These are phyloP conservation scores for Chrysogorgia sp. DNA, from an alignment of 92 coral and sea anemone species.

Conservation along the genomic window DNA sequence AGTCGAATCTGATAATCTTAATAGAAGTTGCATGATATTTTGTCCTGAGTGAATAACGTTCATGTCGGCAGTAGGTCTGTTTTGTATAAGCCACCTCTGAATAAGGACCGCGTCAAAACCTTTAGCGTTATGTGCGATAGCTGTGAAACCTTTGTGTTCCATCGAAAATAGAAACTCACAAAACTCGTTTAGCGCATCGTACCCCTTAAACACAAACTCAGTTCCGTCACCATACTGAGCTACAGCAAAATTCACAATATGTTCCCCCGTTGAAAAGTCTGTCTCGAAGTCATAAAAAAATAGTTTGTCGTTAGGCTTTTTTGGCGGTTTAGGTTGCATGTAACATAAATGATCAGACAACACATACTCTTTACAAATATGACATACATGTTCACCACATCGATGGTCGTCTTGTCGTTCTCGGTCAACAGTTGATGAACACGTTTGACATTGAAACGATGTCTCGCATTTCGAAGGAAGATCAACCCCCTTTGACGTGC, in stretches of 20 bases:
- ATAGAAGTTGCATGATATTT: constrained; percentile 4
- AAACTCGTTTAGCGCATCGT: constrained; percentile 20
- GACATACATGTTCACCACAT: too few relatives aligned
- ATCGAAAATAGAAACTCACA: constrained; percentile 29
- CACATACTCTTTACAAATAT: too few relatives aligned
- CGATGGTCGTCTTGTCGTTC: too few relatives aligned
- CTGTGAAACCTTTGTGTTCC: too few relatives aligned
- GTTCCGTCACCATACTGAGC: constrained; percentile 22
- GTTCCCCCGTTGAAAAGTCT: neutral
- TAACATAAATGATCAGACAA: too few relatives aligned
- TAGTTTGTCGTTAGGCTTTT: too few relatives aligned
- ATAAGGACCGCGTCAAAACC: constrained; percentile 26
- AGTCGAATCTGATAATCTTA: constrained; percentile 15
- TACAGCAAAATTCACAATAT: constrained; percentile 1
- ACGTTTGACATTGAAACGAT: too few relatives aligned
- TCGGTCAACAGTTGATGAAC: too few relatives aligned
- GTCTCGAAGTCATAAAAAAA: too few relatives aligned
- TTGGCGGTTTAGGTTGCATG: too few relatives aligned
- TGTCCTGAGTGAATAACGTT: constrained; percentile 26
- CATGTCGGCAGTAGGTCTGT: constrained; percentile 43
- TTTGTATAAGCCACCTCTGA: constrained; percentile 34
- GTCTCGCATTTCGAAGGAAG: neutral
- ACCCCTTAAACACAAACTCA: constrained; percentile 29
- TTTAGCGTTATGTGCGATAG: constrained; percentile 32
- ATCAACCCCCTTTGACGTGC: neutral